phyloP scores from a whole-genome alignment of 2,888 invertebrate genomes.

The Ferrisia virgata region DNA sequence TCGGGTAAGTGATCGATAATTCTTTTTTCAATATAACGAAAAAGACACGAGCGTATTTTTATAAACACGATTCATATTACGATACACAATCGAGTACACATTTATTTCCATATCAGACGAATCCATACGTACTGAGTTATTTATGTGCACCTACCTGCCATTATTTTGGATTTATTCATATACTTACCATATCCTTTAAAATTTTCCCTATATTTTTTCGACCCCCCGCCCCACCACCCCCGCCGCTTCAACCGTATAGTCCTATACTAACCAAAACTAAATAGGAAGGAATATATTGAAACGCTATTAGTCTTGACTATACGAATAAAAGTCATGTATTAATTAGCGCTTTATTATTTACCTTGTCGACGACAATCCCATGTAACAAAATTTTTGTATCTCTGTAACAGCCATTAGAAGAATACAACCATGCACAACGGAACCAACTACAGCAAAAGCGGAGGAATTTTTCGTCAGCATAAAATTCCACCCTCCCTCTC shows the following conservation, averaged over 20 bases:
- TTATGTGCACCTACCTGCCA: background rate
- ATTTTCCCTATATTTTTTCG: background rate
- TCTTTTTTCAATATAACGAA: background rate
- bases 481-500: slow-evolving; percentile 46
- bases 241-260: background rate
- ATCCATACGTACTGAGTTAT: background rate
- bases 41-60: background rate
- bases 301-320: background rate
- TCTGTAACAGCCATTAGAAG: slow-evolving; percentile 44
- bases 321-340: background rate
- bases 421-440: slow-evolving; percentile 30
- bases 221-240: too few species aligned
- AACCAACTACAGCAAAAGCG: slow-evolving; percentile 40
- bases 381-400: slow-evolving; percentile 38
- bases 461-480: slow-evolving; percentile 44
- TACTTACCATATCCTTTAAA: background rate
- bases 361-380: background rate
- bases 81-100: background rate
- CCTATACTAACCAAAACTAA: slow-evolving; percentile 1
- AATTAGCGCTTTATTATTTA: slow-evolving; percentile 20
- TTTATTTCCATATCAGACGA: background rate
- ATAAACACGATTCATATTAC: slow-evolving; percentile 4
- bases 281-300: slow-evolving; percentile 7
- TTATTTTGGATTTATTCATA: background rate
- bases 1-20: slow-evolving; percentile 68